A percentile compares a stretch with the other conserved stretches of the same genome.
These are phyloP conservation scores for Rhinatrema bivittatum DNA, from an alignment of 2,797 vertebrate species.

Conservation along the genomic window DNA sequence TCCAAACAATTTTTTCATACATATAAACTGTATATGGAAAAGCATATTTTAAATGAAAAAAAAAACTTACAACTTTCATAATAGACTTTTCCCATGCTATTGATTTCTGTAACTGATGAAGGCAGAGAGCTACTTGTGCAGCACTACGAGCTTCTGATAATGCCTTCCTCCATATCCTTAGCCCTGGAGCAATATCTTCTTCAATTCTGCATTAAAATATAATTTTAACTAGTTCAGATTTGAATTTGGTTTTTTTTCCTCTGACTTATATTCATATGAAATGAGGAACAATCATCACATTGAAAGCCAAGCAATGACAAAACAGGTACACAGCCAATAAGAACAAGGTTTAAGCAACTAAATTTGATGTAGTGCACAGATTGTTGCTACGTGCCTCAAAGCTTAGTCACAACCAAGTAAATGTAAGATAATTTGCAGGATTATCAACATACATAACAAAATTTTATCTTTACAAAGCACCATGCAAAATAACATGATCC, in stretches of 20 bases:
- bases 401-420: conserved; percentile 67
- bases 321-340: conserved; percentile 66
- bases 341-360: conserved; percentile 69
- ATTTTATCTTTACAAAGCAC: conserved; percentile 62
- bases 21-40: too few relatives aligned
- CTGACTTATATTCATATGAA: too few relatives aligned
- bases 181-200: conserved; percentile 95
- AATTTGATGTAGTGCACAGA: conserved; percentile 72
- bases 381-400: conserved; percentile 66
- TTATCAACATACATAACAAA: conserved; percentile 62
- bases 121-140: conserved; percentile 93
- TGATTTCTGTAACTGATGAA: conserved; percentile 97
- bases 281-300: conserved; percentile 61
- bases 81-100: conserved; percentile 99
- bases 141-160: conserved; percentile 86
- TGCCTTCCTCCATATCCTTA: conserved; percentile 94
- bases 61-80: conserved; percentile 95
- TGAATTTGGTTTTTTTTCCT: conserved; percentile 28
- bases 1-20: too few relatives aligned
- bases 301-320: conserved; percentile 72
- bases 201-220: conserved; percentile 72
- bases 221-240: conserved; percentile 53
- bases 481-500: conserved; percentile 75
- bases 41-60: conserved; percentile 25
- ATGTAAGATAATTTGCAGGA: conserved; percentile 63